phyloP scores from a whole-genome alignment of 2,888 invertebrate genomes.

The Cataglyphis cursor region DNA sequence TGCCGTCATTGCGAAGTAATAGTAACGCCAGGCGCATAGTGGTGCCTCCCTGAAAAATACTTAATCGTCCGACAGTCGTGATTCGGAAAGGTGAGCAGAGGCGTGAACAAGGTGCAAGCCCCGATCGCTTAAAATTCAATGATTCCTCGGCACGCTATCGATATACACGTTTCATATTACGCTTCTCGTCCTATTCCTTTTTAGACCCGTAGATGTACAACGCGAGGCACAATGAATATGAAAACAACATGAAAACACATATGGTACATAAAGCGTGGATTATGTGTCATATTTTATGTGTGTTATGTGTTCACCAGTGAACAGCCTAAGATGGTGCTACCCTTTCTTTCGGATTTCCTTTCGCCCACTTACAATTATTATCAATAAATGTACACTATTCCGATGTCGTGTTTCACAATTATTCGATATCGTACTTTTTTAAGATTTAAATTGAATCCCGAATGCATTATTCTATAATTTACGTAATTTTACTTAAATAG shows the following conservation, averaged over 20 bases:
- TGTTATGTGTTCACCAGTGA: constrained; percentile 60
- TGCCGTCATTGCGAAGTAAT: constrained; percentile 45
- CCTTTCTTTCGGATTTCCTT: constrained; percentile 68
- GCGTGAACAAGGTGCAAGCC: constrained; percentile 53
- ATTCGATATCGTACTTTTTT: constrained; percentile 81
- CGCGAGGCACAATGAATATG: constrained; percentile 64
- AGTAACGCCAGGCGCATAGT: constrained; percentile 28
- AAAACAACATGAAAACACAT: constrained; percentile 65
- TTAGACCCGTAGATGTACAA: constrained; percentile 61
- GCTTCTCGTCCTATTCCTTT: constrained; percentile 24
- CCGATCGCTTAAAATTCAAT: constrained; percentile 53
- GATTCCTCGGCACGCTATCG: constrained; percentile 53
- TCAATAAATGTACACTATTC: constrained; percentile 41
- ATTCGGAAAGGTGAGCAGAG: constrained; percentile 46
- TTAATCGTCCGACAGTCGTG: constrained; percentile 44
- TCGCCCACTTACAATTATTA: constrained; percentile 76
- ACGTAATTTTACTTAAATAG: background rate
- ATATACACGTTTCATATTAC: constrained; percentile 47
- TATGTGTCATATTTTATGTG: constrained; percentile 68
- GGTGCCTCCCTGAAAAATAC: constrained; percentile 34
- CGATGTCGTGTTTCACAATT: constrained; percentile 77
- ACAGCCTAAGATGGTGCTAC: constrained; percentile 60
- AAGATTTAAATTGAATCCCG: constrained; percentile 43
- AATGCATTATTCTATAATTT: constrained; percentile 5
- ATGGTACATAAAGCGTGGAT: constrained; percentile 72